Base-by-base conservation (phyloP, 2,888 invertebrate species). In the Macrophya annulata region DNA sequence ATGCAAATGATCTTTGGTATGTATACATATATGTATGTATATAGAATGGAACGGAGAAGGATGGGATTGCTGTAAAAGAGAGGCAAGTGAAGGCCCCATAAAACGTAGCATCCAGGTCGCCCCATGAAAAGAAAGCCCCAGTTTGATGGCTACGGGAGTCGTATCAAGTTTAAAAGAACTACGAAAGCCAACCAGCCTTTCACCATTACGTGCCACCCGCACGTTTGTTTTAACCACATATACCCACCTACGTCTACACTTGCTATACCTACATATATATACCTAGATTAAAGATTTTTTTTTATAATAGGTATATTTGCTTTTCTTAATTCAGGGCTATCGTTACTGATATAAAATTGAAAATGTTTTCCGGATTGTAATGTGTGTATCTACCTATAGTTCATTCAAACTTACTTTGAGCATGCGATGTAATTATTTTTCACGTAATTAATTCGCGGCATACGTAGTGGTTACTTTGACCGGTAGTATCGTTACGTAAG, bases 161-260 rank as follows among this genome's bases (percentile, higher is more conserved):
- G 71, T 48, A 45, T 83, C 83, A 71, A 83, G 48, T 65, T 68
- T 83, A 37, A 83, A 83, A 83, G 40, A 48, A 48, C 83, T 83
- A 25, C 45, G 31, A 25, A 83, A n/a, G 31, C 59, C 40, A 43
- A 62, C 62, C 62, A 62, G 17, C 81, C 81, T 62, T 81, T 81
- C 62, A 62, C 62, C 62, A 59, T 40, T 81, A 81, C 59, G 37
- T 81, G 37, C 15, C 43, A 62, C 51, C 51, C 55, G 68, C 68
- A 51, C 48, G 15, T 77, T 77, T 77, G 51, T 17, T 51, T 77
- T 55, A 51, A 25, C 31, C 51, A 51, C 55, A 74, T 43, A 45
- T n/a, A 31, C n/a, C n/a, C n/a, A n/a, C n/a, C n/a, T 31, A 31
- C 31, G 31, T 31, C 31, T 31, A 31, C 31, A 31, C 31, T 31